Percentiles rank a stretch among this genome's conserved stretches.
These are phyloP conservation scores for Pseudopleuronectes americanus DNA, from an alignment of 2,797 vertebrate species.

Conservation along the genomic window DNA sequence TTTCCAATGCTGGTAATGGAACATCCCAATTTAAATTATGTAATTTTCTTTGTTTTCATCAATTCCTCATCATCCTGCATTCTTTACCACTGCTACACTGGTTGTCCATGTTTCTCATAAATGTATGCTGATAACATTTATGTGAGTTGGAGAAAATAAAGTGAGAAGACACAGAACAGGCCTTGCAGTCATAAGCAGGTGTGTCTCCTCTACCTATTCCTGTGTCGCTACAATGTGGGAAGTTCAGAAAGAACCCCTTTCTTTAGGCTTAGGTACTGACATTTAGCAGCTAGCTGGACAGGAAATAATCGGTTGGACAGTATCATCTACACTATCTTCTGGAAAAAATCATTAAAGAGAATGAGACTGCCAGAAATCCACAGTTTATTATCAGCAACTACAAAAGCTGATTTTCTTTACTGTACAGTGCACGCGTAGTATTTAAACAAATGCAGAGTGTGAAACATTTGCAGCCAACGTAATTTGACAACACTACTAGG, in stretches of 20 bases:
- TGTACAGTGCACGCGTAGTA: neutral
- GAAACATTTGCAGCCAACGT: constrained; percentile 1
- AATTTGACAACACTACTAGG: neutral
- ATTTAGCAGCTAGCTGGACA: neutral
- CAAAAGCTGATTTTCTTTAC: neutral
- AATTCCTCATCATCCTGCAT: neutral
- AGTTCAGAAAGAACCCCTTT: constrained; percentile 1
- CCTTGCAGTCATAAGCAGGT: neutral
- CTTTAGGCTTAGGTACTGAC: neutral
- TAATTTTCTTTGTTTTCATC: neutral
- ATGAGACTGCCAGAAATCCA: neutral
- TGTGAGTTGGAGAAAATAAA: constrained; percentile 16
- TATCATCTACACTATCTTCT: neutral
- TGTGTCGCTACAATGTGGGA: constrained; percentile 1
- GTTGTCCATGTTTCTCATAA: constrained; percentile 7
- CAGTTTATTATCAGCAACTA: neutral
- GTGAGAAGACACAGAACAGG: constrained; percentile 14
- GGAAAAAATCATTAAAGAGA: neutral
- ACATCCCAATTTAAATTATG: neutral
- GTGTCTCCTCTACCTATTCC: neutral
- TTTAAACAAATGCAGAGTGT: constrained; percentile 19
- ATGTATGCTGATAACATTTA: constrained; percentile 4
- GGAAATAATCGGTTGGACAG: neutral
- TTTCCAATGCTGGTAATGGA: no score
- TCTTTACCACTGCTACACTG: neutral